These are phyloP conservation scores for Cisticola juncidis DNA, from an alignment of 2,113 vertebrate species.

Conservation along the genomic window DNA sequence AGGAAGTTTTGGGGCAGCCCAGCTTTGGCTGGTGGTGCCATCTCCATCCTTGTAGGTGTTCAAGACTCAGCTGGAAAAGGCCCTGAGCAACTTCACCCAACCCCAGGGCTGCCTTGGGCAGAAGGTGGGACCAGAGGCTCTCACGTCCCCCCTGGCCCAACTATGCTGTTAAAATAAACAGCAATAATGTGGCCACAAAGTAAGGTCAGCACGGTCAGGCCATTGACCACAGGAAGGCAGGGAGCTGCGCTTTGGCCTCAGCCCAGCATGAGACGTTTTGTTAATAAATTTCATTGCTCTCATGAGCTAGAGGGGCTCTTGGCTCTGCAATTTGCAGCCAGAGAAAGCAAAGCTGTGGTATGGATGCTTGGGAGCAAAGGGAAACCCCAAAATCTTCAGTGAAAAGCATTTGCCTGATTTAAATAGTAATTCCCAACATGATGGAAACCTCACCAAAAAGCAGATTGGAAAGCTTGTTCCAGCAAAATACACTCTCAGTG, in stretches of 20 bases:
- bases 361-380: background rate
- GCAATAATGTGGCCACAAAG: background rate
- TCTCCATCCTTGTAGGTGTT: background rate
- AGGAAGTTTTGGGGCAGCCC: background rate
- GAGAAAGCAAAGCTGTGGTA: background rate
- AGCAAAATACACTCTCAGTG: background rate
- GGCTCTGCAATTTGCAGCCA: background rate
- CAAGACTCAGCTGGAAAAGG: background rate
- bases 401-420: background rate
- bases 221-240: background rate
- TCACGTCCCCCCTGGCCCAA: background rate
- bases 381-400: background rate
- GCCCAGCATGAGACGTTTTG: background rate
- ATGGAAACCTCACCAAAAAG: background rate
- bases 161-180: background rate
- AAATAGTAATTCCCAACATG: background rate
- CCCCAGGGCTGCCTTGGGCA: background rate
- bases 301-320: background rate
- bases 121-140: background rate
- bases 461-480: background rate
- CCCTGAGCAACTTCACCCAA: background rate
- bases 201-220: fast-evolving
- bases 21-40: background rate
- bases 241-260: background rate
- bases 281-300: background rate